Conservation (phyloP, 1,140 invertebrate species). For the Phymastichus coffea region DNA sequence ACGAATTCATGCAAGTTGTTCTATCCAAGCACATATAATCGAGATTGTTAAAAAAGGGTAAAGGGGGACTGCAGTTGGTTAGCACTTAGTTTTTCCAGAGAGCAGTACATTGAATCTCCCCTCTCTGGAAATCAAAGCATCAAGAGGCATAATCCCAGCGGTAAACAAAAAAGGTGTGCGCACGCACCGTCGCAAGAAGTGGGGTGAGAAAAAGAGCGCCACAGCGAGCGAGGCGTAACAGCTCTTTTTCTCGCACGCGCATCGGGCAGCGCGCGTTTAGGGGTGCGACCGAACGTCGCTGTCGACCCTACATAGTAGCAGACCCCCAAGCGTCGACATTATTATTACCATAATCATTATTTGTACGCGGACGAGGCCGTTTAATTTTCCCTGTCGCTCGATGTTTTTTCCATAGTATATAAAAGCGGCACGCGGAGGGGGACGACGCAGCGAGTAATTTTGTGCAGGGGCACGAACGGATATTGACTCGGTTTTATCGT, state of each 20-base stretch:
- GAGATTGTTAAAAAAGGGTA: neutral
- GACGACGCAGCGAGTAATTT: constrained; percentile 8
- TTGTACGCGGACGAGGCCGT: constrained; percentile 19
- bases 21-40: no score
- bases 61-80: no score
- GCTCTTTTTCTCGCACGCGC: constrained; percentile 9
- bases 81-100: no score
- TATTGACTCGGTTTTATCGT: constrained; percentile 27
- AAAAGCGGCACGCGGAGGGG: neutral
- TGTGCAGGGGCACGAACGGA: constrained; percentile 21
- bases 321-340: no score
- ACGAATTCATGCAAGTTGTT: no score
- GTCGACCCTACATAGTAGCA: no score
- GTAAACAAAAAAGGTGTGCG: neutral
- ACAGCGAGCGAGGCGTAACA: neutral
- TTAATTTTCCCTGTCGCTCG: constrained; percentile 15
- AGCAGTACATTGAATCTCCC: no score
- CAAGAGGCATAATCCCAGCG: neutral
- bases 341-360: constrained; percentile 33
- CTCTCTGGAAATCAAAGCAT: constrained; percentile 1
- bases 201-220: neutral
- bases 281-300: neutral
- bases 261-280: constrained; percentile 31
- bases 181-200: no score
- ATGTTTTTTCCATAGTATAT: neutral